These are phyloP conservation scores for Lysandra bellargus DNA, from an alignment of 2,888 invertebrate species.

Conservation along the genomic window DNA sequence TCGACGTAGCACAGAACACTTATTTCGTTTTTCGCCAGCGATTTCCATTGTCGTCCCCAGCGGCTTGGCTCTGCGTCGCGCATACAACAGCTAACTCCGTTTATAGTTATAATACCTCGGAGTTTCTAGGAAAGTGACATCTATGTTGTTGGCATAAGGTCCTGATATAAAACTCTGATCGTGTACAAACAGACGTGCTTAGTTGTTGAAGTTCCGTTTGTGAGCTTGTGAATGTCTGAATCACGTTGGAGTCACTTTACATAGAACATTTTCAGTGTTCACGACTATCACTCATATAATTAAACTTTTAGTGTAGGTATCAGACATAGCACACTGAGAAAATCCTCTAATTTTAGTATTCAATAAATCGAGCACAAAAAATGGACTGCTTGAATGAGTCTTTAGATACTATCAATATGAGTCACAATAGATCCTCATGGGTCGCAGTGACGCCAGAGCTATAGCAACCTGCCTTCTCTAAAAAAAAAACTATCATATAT, in stretches of 20 bases:
- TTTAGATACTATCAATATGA: too few species aligned
- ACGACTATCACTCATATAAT: too few species aligned
- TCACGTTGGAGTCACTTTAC: neutral
- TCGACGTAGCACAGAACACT: neutral
- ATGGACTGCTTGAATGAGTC: too few species aligned
- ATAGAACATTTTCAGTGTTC: neutral
- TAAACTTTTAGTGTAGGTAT: too few species aligned
- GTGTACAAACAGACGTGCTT: neutral
- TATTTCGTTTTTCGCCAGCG: neutral
- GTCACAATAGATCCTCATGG: too few species aligned
- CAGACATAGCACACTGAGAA: neutral
- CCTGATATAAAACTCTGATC: neutral
- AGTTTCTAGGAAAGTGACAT: neutral
- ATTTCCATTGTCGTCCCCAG: constrained; percentile 9
- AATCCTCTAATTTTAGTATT: neutral
- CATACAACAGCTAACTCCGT: neutral
- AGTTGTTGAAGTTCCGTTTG: neutral
- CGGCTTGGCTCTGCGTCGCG: neutral
- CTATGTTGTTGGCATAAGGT: neutral
- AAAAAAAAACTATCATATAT: too few species aligned
- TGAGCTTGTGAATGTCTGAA: neutral
- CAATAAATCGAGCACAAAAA: too few species aligned
- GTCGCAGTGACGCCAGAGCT: too few species aligned
- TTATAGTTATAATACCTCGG: neutral
- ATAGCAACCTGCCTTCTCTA: too few species aligned